These are phyloP conservation scores for Callimorpha dominula DNA, from an alignment of 2,888 invertebrate genomes.

Conservation along the genomic window DNA sequence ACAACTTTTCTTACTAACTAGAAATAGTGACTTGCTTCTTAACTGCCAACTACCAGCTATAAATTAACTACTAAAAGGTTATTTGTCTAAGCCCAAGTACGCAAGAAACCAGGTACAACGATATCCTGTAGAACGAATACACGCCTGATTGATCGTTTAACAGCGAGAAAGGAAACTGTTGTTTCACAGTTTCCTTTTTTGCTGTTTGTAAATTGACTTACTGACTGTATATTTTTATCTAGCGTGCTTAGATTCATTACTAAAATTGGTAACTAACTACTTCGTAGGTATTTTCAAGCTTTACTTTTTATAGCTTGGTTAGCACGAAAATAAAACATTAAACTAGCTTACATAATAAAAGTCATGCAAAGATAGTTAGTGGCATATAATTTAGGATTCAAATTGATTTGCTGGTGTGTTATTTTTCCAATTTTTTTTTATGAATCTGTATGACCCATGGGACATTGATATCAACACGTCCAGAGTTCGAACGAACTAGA, in stretches of 20 bases:
- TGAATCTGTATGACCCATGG: background rate
- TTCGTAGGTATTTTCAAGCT: conserved; percentile 32
- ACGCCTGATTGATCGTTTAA: background rate
- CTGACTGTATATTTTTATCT: background rate
- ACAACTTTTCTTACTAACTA: background rate
- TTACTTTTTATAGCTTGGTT: conserved; percentile 27
- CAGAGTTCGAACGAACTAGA: background rate
- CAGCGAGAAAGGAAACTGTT: background rate
- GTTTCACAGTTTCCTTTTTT: background rate
- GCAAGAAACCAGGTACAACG: background rate
- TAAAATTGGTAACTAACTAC: conserved; percentile 44
- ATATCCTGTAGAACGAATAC: background rate
- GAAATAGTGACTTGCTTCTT: background rate
- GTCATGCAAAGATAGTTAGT: conserved; percentile 27
- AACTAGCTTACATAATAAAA: conserved; percentile 26
- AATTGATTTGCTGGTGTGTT: background rate
- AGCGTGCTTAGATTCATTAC: conserved; percentile 45
- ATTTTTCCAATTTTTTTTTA: background rate
- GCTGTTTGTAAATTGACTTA: background rate
- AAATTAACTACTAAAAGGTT: background rate
- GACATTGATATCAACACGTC: background rate
- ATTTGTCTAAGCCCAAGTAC: background rate
- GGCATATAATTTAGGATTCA: background rate
- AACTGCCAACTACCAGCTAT: background rate
- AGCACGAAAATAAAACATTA: conserved; percentile 44